phyloP scores from a whole-genome alignment of 2,888 invertebrate genomes.

The Punctoribates punctum region DNA sequence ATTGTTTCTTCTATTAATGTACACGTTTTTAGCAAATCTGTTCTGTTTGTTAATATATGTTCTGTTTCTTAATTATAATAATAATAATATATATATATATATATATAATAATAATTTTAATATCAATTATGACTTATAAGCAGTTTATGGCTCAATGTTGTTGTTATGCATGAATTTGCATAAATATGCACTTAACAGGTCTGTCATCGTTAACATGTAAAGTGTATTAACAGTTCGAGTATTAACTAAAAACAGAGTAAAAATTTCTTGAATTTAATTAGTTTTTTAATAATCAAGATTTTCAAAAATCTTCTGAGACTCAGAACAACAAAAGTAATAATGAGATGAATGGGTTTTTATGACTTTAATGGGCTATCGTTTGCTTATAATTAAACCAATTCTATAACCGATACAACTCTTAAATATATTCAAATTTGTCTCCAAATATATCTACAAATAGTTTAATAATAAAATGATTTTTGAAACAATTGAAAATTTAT shows the following conservation, averaged over 20 bases:
- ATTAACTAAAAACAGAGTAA: slow-evolving; percentile 11
- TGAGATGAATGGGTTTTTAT: slow-evolving; percentile 20
- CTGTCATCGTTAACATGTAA: slow-evolving; percentile 15
- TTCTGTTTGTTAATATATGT: background rate
- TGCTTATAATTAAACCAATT: slow-evolving; percentile 14
- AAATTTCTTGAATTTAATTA: background rate
- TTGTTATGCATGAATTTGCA: slow-evolving; percentile 23
- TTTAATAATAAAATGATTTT: slow-evolving; percentile 15
- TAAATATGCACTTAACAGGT: slow-evolving; percentile 26
- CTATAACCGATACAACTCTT: slow-evolving; percentile 36
- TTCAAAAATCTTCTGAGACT: background rate
- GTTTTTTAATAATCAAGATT: background rate
- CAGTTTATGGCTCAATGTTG: background rate
- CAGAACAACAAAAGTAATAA: background rate
- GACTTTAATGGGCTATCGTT: slow-evolving; percentile 8
- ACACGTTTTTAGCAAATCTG: background rate
- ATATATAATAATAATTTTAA: background rate
- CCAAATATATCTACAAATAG: slow-evolving; percentile 25
- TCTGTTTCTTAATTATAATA: background rate
- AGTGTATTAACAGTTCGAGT: slow-evolving; percentile 22
- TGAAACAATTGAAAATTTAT: background rate
- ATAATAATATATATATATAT: background rate
- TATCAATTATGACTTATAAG: too few relatives aligned
- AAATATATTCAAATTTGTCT: slow-evolving; percentile 31
- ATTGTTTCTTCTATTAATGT: background rate